Evolutionary conservation across 2,888 invertebrate species (phyloP), one percentile per base, ranked within the genome.

Genomic region (Chesias legatella): DNA sequence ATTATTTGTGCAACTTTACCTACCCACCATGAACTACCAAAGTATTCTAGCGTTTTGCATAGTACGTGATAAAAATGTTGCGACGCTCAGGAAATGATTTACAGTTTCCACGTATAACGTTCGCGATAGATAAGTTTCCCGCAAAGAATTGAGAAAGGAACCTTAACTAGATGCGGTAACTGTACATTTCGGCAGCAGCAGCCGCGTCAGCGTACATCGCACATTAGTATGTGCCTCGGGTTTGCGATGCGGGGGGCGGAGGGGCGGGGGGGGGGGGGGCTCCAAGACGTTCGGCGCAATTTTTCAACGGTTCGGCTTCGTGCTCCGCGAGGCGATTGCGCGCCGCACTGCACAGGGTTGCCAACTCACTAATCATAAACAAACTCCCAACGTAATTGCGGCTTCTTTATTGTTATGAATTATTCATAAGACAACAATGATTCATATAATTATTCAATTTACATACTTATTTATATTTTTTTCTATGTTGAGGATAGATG

Each of bases 281-380:
- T 70, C 64, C 70, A 73, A 84, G 82, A 81, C 81, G 77, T 72
- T 83, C 75, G 63, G 73, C 69, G 80, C 79, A 83, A 85, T 86
- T 86, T 86, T 86, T 86, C 81, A 85, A 73, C 76, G 75, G 63
- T 79, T 80, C 79, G 74, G 56, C 63, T 76, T 59, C 81, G 81
- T 82, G 83, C 79, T 83, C 67, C 60, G 76, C 69, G 76, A 79
- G 71, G 76, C 67, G 75, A 81, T 78, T 63, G 50, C 59, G 35
- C 63, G 58, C 59, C 67, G 70, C 75, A 75, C 67, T 68, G 73
- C 67, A n/a, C n/a, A 69, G 63, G 40, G 45, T 45, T 40, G 36
- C 44, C 44, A 32, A 29, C 24, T 40, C 29, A 1, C 23, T 32
- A 32, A 42, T 32, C 35, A 32, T 32, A 42, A 17, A 24, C 30